Evolutionary conservation across 1,140 invertebrate species (phyloP), one percentile per base, ranked within the genome.

Genomic region (Orussus abietinus): DNA sequence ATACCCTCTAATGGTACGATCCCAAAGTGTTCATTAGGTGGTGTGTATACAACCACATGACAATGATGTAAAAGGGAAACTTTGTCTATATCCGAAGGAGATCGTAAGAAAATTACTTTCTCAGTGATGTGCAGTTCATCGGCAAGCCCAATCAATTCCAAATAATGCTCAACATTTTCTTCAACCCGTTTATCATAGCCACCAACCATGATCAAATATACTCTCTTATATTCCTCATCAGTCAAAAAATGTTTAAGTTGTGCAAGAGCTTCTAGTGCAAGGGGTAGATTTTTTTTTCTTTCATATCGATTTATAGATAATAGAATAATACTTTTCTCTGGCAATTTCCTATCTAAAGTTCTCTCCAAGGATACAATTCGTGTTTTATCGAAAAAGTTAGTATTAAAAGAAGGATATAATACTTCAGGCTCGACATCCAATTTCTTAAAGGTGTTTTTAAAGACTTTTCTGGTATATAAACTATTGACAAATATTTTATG

Each of bases 1-100:
- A 99, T 99, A 1, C 96, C 94, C 78, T 99, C 97, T 35, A 99
- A 72, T 1, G 97, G 97, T 5, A 99, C 97, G 62, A 99, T 99
- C 4, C 97, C 97, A 80, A 99, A 99, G 76, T 99, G 97, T 69
- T 99, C 97, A 66, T 91, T 92, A 0, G 84, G 80, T 3, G 97
- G 97, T 12, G 97, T 99, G 53, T 99, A 99, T 10, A 99, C 57
- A 3, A 99, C 69, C 60, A 86, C 83, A 49, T 81, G 77, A 59
- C 85, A 85, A 41, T 81, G 64, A 32, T 81, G 75, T 3, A 99
- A 70, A 11, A 98, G 67, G 3, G 83, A 77, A 15, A 89, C 77
- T 73, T 98, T 98, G 28, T 86, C 77, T 35, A 80, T 74, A 67
- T 97, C 93, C 49, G 80, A 84, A 9, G 92, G 87, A 1, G 93